Evolutionary conservation across 2,113 vertebrate species (phyloP).

Genomic region (Chaetodon auriga): DNA sequence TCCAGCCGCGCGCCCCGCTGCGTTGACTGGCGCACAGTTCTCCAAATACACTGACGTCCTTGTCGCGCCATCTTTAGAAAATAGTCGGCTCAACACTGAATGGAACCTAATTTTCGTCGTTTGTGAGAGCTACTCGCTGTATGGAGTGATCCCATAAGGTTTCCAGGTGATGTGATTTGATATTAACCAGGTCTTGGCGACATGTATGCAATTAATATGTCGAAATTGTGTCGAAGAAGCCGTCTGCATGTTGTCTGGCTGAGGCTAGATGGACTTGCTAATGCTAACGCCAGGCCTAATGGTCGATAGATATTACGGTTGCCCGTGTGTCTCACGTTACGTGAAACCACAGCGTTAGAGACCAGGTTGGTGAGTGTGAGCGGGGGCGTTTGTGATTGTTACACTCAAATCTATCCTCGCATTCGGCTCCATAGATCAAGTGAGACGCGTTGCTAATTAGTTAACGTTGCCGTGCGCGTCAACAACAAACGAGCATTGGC

Average conservation of each 20-base stretch:
- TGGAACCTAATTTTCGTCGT: constrained; percentile 55
- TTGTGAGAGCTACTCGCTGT: constrained; percentile 10
- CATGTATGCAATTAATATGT: background rate
- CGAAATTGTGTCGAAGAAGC: background rate
- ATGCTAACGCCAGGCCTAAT: constrained; percentile 63
- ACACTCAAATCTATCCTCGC: background rate
- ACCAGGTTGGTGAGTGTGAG: too few relatives aligned
- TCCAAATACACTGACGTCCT: constrained; percentile 69
- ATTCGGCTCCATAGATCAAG: background rate
- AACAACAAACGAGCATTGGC: background rate
- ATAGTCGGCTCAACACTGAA: constrained; percentile 64
- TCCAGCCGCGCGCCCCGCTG: fast-evolving
- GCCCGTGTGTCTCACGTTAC: background rate
- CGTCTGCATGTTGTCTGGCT: background rate
- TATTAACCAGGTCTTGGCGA: fast-evolving
- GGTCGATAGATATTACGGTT: background rate
- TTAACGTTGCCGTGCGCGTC: constrained; percentile 16
- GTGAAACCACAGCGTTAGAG: background rate
- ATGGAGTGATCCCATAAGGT: constrained; percentile 36
- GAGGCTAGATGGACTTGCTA: constrained; percentile 44
- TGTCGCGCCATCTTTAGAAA: constrained; percentile 87
- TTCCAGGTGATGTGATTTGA: constrained; percentile 26
- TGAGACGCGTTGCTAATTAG: background rate
- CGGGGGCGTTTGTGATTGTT: fast-evolving
- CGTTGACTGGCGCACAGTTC: constrained; percentile 24